Base-by-base conservation (phyloP, 2,888 invertebrate species). In the Tromatobia lineatoria region DNA sequence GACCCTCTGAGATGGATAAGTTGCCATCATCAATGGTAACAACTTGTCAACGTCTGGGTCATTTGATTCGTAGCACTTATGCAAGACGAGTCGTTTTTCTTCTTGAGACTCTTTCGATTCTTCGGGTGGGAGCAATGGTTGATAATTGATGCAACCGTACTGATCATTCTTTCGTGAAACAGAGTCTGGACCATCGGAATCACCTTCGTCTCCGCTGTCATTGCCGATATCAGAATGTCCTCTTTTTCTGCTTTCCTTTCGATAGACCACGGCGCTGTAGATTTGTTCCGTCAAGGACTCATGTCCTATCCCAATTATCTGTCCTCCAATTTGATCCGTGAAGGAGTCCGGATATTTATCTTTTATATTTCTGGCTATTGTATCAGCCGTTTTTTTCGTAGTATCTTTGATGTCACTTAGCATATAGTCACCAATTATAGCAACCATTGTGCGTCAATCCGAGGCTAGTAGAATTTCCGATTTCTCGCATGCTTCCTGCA, bases 71-170 rank as follows among this genome's bases (percentile, higher is more conserved):
- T 29, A 29, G 29, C 4, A 29, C 4, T 29, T 29, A 29, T 29
- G 29, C 29, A 29, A 29, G 29, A 29, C 45, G 45, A 54, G n/a
- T 8, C 76, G 50, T n/a, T 76, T 76, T 29, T 66, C n/a, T 52
- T 76, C 66, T 11, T 52, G 66, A 0, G 76, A 42, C 13, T 34
- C 15, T 11, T 20, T 38, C n/a, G 76, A 23, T 18, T 76, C 76
- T 29, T 34, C 23, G n/a, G 50, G 52, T 20, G 66, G 52, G n/a
- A 76, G 23, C 15, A 76, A 47, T 2, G 76, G 54, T 29, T 76
- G 52, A 25, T 76, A 76, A 15, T 76, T 66, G 8, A 20, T 34
- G 47, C 76, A 76, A 2, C 66, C 76, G 29, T 76, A 76, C 23
- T 76, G 50, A 6, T 76, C 76, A 42, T 34, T 54, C 18, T 76